Evolutionary conservation across 2,888 invertebrate genomes (phyloP).

Genomic region (Acleris holmiana): DNA sequence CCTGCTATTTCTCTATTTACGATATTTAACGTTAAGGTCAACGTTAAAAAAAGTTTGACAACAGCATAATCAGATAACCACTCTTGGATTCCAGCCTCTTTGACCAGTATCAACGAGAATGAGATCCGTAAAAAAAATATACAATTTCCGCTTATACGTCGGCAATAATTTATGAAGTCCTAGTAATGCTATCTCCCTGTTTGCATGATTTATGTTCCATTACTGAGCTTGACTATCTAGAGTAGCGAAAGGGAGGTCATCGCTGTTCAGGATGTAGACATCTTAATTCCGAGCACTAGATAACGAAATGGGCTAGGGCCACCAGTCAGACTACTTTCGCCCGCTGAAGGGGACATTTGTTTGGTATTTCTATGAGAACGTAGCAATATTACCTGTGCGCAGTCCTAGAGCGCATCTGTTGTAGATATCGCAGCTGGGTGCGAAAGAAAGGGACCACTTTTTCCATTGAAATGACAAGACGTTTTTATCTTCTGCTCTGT

Average conservation of each 20-base stretch:
- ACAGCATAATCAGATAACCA: conserved; percentile 21
- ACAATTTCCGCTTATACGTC: conserved; percentile 37
- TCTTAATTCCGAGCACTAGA: conserved; percentile 64
- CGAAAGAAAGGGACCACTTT: conserved; percentile 28
- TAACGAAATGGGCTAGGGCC: conserved; percentile 43
- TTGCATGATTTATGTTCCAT: conserved; percentile 60
- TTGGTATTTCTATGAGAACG: conserved; percentile 12
- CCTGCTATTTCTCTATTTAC: conserved; percentile 72
- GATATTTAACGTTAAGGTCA: conserved; percentile 67
- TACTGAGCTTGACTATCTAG: conserved; percentile 56
- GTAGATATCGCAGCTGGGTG: conserved; percentile 27
- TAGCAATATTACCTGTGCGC: conserved; percentile 19
- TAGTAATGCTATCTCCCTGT: conserved; percentile 49
- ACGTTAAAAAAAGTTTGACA: conserved; percentile 40
- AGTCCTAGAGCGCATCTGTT: conserved; percentile 25
- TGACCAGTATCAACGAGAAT: conserved; percentile 24
- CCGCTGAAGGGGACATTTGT: conserved; percentile 14
- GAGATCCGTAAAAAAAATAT: conserved; percentile 11
- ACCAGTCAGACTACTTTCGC: conserved; percentile 34
- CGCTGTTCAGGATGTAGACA: conserved; percentile 66
- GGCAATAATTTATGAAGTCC: conserved; percentile 46
- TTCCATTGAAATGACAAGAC: conserved; percentile 7
- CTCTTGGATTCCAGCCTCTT: conserved; percentile 22
- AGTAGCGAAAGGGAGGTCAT: conserved; percentile 60
- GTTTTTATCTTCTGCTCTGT: conserved; percentile 15